These are phyloP conservation scores for Amaurobius ferox DNA, from an alignment of 2,888 invertebrate species.

Conservation along the genomic window DNA sequence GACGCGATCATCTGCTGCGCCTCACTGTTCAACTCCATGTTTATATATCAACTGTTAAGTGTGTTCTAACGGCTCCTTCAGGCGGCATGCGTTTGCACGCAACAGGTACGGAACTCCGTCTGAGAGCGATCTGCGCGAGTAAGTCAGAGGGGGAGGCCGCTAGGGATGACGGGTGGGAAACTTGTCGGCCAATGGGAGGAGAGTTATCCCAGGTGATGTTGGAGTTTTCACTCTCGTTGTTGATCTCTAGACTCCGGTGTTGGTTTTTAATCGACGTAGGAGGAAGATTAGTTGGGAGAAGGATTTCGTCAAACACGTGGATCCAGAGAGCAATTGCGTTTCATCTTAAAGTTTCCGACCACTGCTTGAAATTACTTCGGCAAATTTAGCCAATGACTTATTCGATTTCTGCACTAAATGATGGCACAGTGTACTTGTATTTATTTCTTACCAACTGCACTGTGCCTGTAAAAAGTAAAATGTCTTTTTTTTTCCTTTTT, in stretches of 20 bases:
- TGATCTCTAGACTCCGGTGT: slow-evolving; percentile 3
- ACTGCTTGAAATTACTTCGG: too few species aligned
- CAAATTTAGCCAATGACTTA: too few species aligned
- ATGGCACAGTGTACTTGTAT: too few species aligned
- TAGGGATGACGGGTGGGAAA: slow-evolving; percentile 41
- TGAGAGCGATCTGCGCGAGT: slow-evolving; percentile 11
- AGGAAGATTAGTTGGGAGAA: background rate
- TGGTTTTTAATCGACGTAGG: slow-evolving; percentile 16
- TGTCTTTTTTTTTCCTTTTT: too few species aligned
- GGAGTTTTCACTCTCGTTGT: slow-evolving; percentile 28
- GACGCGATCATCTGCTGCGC: slow-evolving; percentile 28
- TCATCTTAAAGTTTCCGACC: background rate
- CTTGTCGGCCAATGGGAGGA: slow-evolving; percentile 51
- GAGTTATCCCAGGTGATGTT: slow-evolving; percentile 26
- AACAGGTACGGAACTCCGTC: slow-evolving; percentile 46
- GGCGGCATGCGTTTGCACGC: slow-evolving; percentile 20
- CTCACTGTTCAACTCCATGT: background rate
- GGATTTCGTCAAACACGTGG: background rate
- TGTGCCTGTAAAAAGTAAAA: too few species aligned
- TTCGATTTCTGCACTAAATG: too few species aligned
- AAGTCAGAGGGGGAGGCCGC: slow-evolving; percentile 26
- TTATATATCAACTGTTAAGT: background rate
- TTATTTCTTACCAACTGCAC: too few species aligned
- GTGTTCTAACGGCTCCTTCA: background rate
- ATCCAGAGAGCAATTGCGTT: background rate